A percentile compares a stretch with the other conserved stretches of the same genome.
phyloP scores from a whole-genome alignment of 1,140 invertebrate genomes.

The Wiebesia pumilae region DNA sequence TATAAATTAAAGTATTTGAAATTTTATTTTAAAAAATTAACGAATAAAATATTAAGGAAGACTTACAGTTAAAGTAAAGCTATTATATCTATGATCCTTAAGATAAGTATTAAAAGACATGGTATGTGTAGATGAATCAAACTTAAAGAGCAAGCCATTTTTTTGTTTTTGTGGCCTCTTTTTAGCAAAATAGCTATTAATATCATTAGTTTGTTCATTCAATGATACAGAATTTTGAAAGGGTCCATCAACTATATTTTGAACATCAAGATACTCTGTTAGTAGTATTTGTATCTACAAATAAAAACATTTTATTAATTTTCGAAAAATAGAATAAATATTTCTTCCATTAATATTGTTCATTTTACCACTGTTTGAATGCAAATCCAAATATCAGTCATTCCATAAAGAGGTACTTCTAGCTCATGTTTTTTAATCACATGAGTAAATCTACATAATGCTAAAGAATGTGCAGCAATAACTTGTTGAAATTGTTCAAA shows the following conservation, averaged over 20 bases:
- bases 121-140: conserved; percentile 87
- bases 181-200: conserved; percentile 81
- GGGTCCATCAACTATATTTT: conserved; percentile 79
- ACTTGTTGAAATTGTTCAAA: conserved; percentile 86
- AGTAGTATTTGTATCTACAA: conserved; percentile 85
- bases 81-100: conserved; percentile 76
- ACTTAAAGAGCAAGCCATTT: conserved; percentile 82
- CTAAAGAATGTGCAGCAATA: conserved; percentile 80
- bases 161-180: conserved; percentile 81
- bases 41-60: conserved; percentile 4
- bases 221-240: conserved; percentile 77
- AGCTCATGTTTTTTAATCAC: conserved; percentile 76
- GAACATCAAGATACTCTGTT: conserved; percentile 89
- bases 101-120: conserved; percentile 81
- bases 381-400: conserved; percentile 91
- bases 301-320: conserved; percentile 16
- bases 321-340: conserved; percentile 17
- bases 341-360: conserved; percentile 10
- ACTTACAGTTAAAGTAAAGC: conserved; percentile 60
- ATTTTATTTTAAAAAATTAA: conserved; percentile 37
- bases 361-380: conserved; percentile 88
- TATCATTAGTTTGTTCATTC: conserved; percentile 78
- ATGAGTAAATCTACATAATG: conserved; percentile 79
- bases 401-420: conserved; percentile 81
- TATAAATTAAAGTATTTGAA: conserved; percentile 44